Percentiles rank a stretch among this genome's conserved stretches.
phyloP scores from a whole-genome alignment of 2,888 invertebrate genomes.

The Epistrophe grossulariae region DNA sequence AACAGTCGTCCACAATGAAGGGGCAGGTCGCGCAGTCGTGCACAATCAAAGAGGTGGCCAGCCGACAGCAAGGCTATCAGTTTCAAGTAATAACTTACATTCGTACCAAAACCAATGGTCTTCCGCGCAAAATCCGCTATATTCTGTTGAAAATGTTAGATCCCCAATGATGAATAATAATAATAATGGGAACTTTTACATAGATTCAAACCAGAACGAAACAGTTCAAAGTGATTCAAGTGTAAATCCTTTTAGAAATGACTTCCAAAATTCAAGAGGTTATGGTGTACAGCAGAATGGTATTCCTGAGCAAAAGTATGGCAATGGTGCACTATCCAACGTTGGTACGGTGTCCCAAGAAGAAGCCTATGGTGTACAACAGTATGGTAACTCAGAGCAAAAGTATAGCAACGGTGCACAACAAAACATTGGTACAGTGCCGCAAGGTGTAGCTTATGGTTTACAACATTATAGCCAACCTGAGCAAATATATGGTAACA shows the following conservation, averaged over 20 bases:
- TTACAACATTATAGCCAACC: not conserved
- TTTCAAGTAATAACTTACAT: not conserved
- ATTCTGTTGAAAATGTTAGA: conserved; percentile 18
- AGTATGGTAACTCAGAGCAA: too few relatives aligned
- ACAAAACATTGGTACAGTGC: too few relatives aligned
- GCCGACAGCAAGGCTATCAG: not conserved
- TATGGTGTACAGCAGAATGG: too few relatives aligned
- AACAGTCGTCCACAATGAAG: conserved; percentile 1
- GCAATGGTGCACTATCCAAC: too few relatives aligned
- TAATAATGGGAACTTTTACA: conserved; percentile 38
- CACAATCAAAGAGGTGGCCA: not conserved
- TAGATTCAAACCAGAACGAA: not conserved
- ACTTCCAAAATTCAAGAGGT: not conserved
- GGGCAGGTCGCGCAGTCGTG: not conserved
- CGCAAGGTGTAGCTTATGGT: not conserved
- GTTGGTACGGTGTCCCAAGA: too few relatives aligned
- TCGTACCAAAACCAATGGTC: conserved; percentile 12
- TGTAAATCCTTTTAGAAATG: not conserved
- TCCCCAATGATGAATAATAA: conserved; percentile 35
- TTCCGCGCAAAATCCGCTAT: not conserved
- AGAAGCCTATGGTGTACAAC: too few relatives aligned
- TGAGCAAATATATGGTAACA: not conserved
- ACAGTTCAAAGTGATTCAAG: conserved; percentile 14
- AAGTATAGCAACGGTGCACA: too few relatives aligned
- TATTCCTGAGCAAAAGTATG: too few relatives aligned